Base-by-base conservation (phyloP, 2,113 vertebrate genomes). In the Entomyzon cyanotis region DNA sequence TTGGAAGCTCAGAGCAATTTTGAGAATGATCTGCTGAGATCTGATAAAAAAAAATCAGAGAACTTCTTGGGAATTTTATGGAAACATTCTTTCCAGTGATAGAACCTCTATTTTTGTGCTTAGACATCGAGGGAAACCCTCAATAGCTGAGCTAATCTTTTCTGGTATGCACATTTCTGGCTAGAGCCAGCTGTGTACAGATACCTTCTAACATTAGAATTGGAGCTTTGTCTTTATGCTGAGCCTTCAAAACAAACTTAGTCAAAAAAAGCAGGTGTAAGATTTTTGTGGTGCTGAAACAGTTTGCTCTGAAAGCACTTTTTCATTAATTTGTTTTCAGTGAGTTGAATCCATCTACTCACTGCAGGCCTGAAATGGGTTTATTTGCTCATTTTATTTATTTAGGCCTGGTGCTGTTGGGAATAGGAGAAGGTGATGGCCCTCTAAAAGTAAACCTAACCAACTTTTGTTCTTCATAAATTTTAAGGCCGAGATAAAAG, bases 201-300 rank as follows among this genome's bases (percentile, higher is more conserved):
- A 88, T 74, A 68, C 73, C 83, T 85, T 31, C 90, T 93, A 91
- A 95, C 85, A 81, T 87, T 94, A 89, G 88, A 90, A 65, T 19
- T 31, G 15, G 52, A 87, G 14, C 59, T 63, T 7, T 60, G 77
- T 59, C 84, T 76, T 90, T 70, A 21, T 88, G 73, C 47, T 81
- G 73, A 75, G 68, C 52, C 41, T 94, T 90, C 63, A 77, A 80
- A 65, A 84, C 42, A 85, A 79, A 88, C 47, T 77, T 88, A 88
- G 28, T 77, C 27, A 49, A 55, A 91, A 60, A 84, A 90, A 81
- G 22, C 41, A 93, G 75, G 10, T 60, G 53, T 67, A 53, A 80
- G 68, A 52, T 75, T 84, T 92, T 81, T 87, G 44, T 90, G 50
- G 30, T 63, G n/a, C 46, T 91, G 28, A 93, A 93, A 80, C 75